These are phyloP conservation scores for Bombus waltoni DNA, from an alignment of 1,140 invertebrate genomes.

Conservation along the genomic window DNA sequence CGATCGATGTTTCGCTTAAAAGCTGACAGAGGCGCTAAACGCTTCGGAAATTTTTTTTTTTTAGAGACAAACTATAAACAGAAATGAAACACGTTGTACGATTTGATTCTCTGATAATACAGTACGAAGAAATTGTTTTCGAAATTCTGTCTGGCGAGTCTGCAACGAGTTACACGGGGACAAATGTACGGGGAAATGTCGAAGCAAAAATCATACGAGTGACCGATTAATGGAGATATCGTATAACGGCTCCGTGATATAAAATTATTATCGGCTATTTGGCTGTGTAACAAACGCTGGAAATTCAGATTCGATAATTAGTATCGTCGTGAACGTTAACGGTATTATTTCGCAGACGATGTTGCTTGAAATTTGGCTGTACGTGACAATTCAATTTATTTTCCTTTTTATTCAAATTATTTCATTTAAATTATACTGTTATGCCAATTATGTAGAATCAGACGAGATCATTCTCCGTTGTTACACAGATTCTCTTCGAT, in stretches of 20 bases:
- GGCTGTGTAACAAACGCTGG: neutral
- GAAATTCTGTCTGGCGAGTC: too few relatives aligned
- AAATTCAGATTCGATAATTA: neutral
- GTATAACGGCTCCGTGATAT: neutral
- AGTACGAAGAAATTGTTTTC: too few relatives aligned
- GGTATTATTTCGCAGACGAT: neutral
- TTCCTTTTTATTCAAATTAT: neutral
- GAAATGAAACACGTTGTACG: too few relatives aligned
- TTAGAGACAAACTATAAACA: too few relatives aligned
- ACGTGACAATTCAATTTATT: neutral
- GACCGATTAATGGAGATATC: constrained; percentile 4
- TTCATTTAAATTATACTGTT: neutral
- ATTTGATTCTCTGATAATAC: too few relatives aligned
- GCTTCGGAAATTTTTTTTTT: neutral
- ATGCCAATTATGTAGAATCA: neutral
- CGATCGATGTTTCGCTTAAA: neutral
- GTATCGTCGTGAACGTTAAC: neutral
- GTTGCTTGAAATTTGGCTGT: neutral
- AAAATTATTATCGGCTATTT: constrained; percentile 3
- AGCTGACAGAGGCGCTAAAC: neutral
- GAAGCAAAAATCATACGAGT: neutral
- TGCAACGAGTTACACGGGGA: too few relatives aligned
- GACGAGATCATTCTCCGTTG: neutral
- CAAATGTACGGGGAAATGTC: neutral
- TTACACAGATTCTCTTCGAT: neutral